A percentile compares a stretch with the other conserved stretches of the same genome.
These are phyloP conservation scores for Labrus mixtus DNA, from an alignment of 2,113 vertebrate genomes.

Conservation along the genomic window DNA sequence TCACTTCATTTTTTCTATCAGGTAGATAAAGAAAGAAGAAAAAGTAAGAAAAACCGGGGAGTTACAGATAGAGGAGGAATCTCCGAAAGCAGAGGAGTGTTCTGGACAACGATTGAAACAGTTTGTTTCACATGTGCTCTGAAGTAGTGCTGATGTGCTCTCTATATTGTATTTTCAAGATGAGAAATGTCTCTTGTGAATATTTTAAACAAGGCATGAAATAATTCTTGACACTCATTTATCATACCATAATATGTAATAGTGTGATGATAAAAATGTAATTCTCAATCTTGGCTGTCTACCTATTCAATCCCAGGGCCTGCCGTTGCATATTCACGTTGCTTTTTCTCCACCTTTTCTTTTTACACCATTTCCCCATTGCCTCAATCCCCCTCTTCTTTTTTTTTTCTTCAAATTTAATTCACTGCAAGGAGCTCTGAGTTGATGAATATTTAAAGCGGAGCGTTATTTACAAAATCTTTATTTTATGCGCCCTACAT, in stretches of 20 bases:
- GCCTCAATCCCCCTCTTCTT: background rate
- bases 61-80: background rate
- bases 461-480: conserved; percentile 60
- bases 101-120: conserved; percentile 7
- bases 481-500: conserved; percentile 61
- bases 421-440: conserved; percentile 37
- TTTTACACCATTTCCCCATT: conserved; percentile 26
- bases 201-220: conserved; percentile 15
- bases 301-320: conserved; percentile 30
- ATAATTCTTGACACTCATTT: background rate
- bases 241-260: conserved; percentile 1
- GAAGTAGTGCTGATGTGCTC: background rate
- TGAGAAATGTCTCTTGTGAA: background rate
- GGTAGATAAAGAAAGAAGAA: background rate
- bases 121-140: conserved; percentile 24
- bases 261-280: conserved; percentile 3
- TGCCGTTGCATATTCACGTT: conserved; percentile 35
- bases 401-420: conserved; percentile 19
- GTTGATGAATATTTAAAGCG: conserved; percentile 67
- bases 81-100: background rate
- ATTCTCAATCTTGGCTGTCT: conserved; percentile 12
- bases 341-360: conserved; percentile 9
- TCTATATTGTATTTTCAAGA: conserved; percentile 3
- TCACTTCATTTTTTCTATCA: background rate
- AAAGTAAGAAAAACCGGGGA: background rate